Evolutionary conservation across 2,113 vertebrate species (phyloP).

Genomic region (Myotis brandtii): DNA sequence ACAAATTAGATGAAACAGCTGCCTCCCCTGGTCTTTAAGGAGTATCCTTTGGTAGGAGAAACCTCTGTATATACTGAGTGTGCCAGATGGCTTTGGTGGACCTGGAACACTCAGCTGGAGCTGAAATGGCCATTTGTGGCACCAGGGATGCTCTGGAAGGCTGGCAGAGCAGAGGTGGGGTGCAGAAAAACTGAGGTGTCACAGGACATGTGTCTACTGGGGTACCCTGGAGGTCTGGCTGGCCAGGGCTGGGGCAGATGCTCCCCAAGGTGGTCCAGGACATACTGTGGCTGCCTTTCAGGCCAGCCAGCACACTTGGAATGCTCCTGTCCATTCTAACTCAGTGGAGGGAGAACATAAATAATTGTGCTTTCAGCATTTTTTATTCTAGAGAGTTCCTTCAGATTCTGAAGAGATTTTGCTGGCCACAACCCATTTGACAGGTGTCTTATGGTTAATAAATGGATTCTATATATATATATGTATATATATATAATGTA

Average conservation of each 20-base stretch:
- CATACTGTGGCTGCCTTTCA: neutral
- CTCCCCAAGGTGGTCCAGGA: neutral
- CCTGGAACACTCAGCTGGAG: neutral
- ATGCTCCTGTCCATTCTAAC: neutral
- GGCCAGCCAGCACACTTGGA: neutral
- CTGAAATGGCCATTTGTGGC: neutral
- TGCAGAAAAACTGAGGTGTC: neutral
- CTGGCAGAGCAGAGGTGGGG: neutral
- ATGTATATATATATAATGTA: neutral
- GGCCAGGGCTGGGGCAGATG: neutral
- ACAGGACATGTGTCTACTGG: neutral
- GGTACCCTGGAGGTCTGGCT: neutral
- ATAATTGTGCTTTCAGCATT: neutral
- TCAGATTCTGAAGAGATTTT: neutral
- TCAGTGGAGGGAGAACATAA: neutral
- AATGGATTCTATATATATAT: neutral
- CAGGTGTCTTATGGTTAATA: neutral
- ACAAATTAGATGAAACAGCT: neutral
- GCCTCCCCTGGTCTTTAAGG: neutral
- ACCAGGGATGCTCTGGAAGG: neutral
- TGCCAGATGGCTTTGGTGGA: neutral
- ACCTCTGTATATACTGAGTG: neutral
- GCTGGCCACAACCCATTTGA: neutral
- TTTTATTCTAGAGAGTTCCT: neutral
- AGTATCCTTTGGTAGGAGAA: neutral